Conservation (phyloP, 2,888 invertebrate genomes). For the Ditylenchus weischeri region DNA sequence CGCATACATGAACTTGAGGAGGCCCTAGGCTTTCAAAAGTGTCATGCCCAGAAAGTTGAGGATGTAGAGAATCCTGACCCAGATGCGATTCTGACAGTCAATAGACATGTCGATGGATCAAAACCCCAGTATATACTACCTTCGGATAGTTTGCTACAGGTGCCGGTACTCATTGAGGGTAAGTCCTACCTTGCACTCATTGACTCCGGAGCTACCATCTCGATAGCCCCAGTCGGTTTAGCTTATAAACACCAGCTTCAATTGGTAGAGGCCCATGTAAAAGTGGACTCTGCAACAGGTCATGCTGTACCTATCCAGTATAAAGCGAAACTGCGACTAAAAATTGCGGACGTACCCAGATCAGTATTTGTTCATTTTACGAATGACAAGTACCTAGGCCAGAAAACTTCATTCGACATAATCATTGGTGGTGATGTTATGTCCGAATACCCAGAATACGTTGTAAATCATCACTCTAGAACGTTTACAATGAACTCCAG, state of each 20-base stretch:
- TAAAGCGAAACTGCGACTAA: not conserved
- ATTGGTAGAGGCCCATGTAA: not conserved
- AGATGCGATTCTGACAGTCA: too few relatives aligned
- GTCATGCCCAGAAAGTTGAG: too few relatives aligned
- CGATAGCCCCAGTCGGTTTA: slow-evolving; percentile 9
- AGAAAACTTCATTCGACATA: not conserved
- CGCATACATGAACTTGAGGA: too few relatives aligned
- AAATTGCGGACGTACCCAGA: slow-evolving; percentile 6
- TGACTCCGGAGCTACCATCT: slow-evolving; percentile 15
- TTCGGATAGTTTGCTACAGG: too few relatives aligned
- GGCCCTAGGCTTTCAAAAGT: too few relatives aligned
- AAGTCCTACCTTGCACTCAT: not conserved
- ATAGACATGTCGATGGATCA: too few relatives aligned
- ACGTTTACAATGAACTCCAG: not conserved
- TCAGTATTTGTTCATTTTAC: not conserved
- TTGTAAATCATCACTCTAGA: not conserved
- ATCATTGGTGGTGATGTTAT: slow-evolving; percentile 13
- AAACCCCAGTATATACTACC: too few relatives aligned
- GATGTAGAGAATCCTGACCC: too few relatives aligned
- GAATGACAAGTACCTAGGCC: not conserved
- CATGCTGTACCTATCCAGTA: not conserved
- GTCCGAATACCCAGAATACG: not conserved
- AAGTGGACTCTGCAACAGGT: not conserved
- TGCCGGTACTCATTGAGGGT: too few relatives aligned
- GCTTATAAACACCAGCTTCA: not conserved